Evolutionary conservation across 2,888 invertebrate species (phyloP), one percentile per base, ranked within the genome.

Genomic region (Notocelia uddmanniana): DNA sequence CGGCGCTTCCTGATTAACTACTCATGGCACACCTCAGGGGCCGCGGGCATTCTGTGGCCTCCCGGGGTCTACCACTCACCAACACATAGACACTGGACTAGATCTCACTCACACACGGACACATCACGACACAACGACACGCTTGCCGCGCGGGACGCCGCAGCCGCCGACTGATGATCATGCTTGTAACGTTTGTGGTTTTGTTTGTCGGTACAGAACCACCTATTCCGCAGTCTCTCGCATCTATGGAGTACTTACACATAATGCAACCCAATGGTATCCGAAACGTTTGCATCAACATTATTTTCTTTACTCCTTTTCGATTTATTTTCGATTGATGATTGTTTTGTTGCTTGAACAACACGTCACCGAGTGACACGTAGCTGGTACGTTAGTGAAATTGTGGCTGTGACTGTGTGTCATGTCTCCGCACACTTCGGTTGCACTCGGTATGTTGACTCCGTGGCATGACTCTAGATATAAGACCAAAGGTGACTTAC

Each of bases 401-500:
- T 90, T 91, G 92, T 92, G 91, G 92, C 92, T 92, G 92, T 92
- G 89, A 88, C 88, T 89, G 89, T 89, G 81, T 86, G 85, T 86
- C 80, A 82, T 86, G 81, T 82, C 77, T 81, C 75, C 73, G 74
- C 81, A 82, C 85, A 80, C 81, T 84, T 79, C 79, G 77, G 78
- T 81, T 83, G 88, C 85, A 86, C 86, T 82, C 79, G 76, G 75
- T 79, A 57, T 67, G 77, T 76, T 73, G 76, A 80, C 77, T 80
- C 83, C 76, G 81, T 86, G 85, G 91, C 92, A 92, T 92, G 92
- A 85, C 84, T 79, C 83, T 88, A 86, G 83, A 85, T 81, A 78
- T 81, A 81, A 81, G 79, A 69, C 74, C 86, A 93, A 94, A 95
- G 95, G 95, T 95, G 95, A 95, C 95, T 95, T 95, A 96, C 95